phyloP scores from a whole-genome alignment of 53 echinoderm and acorn worm genomes.

The Actinopyga echinites region DNA sequence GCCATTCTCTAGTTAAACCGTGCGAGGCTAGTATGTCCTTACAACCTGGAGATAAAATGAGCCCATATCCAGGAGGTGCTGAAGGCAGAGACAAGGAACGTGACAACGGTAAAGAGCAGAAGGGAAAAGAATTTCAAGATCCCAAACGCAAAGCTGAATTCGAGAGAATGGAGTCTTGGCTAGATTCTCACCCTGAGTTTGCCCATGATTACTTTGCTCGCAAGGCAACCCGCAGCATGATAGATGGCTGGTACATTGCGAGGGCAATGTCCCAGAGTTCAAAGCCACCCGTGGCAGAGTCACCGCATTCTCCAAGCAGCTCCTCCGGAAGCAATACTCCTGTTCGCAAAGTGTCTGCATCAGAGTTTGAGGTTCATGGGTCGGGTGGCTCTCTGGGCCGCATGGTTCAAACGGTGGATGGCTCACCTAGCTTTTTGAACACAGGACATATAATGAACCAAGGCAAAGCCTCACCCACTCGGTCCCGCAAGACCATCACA shows the following conservation, averaged over 20 bases:
- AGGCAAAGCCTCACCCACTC: constrained; percentile 82
- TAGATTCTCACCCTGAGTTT: constrained; percentile 89
- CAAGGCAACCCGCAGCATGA: constrained; percentile 95
- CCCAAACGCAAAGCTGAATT: constrained; percentile 56
- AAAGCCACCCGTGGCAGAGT: constrained; percentile 86
- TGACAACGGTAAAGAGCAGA: constrained; percentile 40
- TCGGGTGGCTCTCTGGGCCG: constrained; percentile 86
- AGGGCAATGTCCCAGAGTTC: constrained; percentile 90
- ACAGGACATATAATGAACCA: constrained; percentile 79
- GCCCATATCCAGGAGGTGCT: constrained; percentile 37
- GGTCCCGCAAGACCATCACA: constrained; percentile 87
- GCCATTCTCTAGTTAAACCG: constrained; percentile 4
- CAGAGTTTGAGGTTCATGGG: constrained; percentile 94
- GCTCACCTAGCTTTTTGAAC: constrained; percentile 90
- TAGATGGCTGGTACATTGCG: constrained; percentile 97
- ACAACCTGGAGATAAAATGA: constrained; percentile 34
- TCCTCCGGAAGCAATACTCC: constrained; percentile 98
- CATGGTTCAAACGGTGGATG: constrained; percentile 96
- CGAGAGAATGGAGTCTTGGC: constrained; percentile 88
- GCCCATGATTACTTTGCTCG: constrained; percentile 98
- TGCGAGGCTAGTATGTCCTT: constrained; percentile 35
- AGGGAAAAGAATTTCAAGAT: constrained; percentile 10
- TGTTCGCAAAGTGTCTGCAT: constrained; percentile 94
- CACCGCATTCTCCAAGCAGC: constrained; percentile 92
- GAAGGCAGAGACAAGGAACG: constrained; percentile 21